Percentiles rank a stretch among this genome's conserved stretches.
These are phyloP conservation scores for Centrocercus urophasianus DNA, from an alignment of 2,113 vertebrate genomes.

Conservation along the genomic window DNA sequence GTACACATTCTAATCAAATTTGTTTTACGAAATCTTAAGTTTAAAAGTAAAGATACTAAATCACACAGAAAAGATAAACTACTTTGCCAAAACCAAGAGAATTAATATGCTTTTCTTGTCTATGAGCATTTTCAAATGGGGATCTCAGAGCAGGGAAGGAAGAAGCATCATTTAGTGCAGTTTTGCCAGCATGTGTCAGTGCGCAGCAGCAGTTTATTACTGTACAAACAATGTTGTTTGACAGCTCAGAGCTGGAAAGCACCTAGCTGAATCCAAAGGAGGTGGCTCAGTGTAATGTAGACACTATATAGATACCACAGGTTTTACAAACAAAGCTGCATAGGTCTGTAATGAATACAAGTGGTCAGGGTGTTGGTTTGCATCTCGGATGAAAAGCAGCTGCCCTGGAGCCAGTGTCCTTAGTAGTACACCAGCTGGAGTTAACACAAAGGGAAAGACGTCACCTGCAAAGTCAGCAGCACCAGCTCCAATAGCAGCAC, in stretches of 20 bases:
- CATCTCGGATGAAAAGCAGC: not conserved
- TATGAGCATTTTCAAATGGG: not conserved
- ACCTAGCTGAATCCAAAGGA: not conserved
- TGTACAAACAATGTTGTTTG: not conserved
- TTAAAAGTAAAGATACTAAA: not conserved
- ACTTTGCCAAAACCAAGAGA: not conserved
- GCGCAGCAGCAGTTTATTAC: not conserved
- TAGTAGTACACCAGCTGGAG: not conserved
- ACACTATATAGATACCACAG: not conserved
- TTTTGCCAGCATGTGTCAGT: not conserved
- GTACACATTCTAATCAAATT: not conserved
- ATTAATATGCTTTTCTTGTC: not conserved
- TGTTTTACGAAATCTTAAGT: not conserved
- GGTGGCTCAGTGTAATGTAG: not conserved
- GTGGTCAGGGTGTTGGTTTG: not conserved
- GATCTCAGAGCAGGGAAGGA: not conserved
- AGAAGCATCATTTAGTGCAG: fast-evolving
- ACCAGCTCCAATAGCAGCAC: not conserved
- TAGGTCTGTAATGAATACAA: not conserved
- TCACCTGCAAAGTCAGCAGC: constrained; percentile 15
- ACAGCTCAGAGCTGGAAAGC: not conserved
- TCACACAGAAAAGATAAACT: not conserved
- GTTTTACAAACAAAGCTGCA: not conserved
- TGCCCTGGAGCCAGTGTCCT: not conserved
- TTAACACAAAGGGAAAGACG: constrained; percentile 6